Percentiles rank a stretch among this genome's conserved stretches.
Conservation (phyloP, 2,113 vertebrate genomes). For the Halcyon malimbica region DNA sequence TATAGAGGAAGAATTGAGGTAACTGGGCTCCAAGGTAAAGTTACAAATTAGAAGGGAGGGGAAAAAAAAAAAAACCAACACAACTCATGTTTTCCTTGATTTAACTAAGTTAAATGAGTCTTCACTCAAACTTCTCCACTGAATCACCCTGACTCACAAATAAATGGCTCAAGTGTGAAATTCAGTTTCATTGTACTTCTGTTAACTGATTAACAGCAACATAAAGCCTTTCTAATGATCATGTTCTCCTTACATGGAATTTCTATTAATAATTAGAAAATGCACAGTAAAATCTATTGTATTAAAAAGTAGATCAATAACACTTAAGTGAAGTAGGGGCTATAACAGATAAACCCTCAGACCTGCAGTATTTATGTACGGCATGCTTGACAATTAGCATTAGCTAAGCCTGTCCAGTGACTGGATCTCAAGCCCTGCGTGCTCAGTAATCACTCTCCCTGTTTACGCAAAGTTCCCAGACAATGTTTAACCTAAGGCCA, state of each 20-base stretch:
- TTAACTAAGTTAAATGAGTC: accelerated
- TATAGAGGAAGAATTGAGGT: accelerated
- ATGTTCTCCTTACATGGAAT: neutral
- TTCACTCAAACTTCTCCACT: neutral
- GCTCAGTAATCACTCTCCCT: no score
- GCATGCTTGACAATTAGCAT: no score
- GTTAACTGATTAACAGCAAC: neutral
- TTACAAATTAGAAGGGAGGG: no score
- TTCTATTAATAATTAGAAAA: neutral
- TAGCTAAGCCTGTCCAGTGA: neutral
- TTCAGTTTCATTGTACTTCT: neutral
- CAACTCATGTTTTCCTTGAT: neutral
- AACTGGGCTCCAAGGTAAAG: neutral
- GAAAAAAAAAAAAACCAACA: neutral
- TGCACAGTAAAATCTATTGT: neutral
- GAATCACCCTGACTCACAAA: neutral
- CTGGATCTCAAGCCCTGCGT: neutral
- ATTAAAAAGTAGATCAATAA: neutral
- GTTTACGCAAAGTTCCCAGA: neutral
- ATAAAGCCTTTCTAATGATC: no score
- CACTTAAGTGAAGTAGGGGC: neutral
- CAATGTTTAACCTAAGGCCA: neutral
- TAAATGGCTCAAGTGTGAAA: neutral
- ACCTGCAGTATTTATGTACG: neutral
- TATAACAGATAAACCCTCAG: neutral